These are phyloP conservation scores for Marasmarcha lunaedactyla DNA, from an alignment of 2,888 invertebrate species.

Conservation along the genomic window DNA sequence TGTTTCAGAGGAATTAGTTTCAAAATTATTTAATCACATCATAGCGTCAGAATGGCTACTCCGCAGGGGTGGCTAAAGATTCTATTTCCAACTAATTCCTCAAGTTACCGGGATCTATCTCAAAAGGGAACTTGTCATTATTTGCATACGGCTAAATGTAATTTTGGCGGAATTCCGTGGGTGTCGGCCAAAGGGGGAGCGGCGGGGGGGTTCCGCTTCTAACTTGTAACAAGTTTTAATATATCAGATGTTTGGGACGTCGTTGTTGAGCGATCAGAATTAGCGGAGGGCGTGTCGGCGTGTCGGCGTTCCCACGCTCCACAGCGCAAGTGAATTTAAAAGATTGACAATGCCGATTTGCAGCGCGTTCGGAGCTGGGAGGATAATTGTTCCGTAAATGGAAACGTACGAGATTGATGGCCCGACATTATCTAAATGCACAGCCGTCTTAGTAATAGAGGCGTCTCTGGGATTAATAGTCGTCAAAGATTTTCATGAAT, in stretches of 20 bases:
- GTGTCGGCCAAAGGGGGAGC: too few relatives aligned
- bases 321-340: constrained; percentile 14
- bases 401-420: too few relatives aligned
- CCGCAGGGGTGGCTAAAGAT: too few relatives aligned
- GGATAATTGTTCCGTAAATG: too few relatives aligned
- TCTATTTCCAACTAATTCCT: too few relatives aligned
- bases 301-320: constrained; percentile 37
- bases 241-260: constrained; percentile 18
- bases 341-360: constrained; percentile 20
- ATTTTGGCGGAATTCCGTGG: neutral
- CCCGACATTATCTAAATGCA: too few relatives aligned
- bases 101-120: neutral
- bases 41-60: too few relatives aligned
- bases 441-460: too few relatives aligned
- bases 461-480: too few relatives aligned
- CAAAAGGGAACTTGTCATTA: constrained; percentile 2
- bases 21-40: neutral
- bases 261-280: constrained; percentile 39
- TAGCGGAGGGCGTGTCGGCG: constrained; percentile 17
- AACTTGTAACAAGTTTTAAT: constrained; percentile 18
- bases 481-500: too few relatives aligned
- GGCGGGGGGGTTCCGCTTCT: too few relatives aligned
- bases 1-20: too few relatives aligned
- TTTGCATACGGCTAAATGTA: neutral
- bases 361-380: constrained; percentile 22